A percentile compares a stretch with the other conserved stretches of the same genome.
Conservation (phyloP, 35 echinoderm and acorn worm species). For the Apostichopus parvimensis region DNA sequence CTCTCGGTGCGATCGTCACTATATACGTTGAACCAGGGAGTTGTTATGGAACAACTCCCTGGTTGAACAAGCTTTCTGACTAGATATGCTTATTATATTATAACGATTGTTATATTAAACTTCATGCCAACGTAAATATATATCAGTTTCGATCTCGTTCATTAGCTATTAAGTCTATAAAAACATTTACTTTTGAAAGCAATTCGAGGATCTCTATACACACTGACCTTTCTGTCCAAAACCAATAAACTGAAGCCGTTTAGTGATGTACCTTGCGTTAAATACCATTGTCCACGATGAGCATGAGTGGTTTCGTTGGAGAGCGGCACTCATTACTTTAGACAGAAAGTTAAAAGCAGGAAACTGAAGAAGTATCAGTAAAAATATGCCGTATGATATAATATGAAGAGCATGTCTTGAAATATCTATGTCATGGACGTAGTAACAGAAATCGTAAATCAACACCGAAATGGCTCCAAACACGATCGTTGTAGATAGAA, state of each 20-base stretch:
- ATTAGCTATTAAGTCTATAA: no score
- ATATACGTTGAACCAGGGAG: no score
- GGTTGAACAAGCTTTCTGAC: no score
- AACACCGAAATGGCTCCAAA: background rate
- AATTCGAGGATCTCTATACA: background rate
- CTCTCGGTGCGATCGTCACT: no score
- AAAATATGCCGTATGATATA: background rate
- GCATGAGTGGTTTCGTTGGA: no score
- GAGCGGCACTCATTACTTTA: background rate
- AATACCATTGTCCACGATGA: background rate
- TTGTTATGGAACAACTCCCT: no score
- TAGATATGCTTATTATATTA: background rate
- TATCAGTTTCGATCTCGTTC: no score
- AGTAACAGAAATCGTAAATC: slow-evolving; percentile 6
- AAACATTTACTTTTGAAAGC: no score
- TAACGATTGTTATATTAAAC: no score
- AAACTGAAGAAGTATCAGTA: background rate
- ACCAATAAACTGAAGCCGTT: slow-evolving; percentile 23
- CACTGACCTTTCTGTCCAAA: slow-evolving; percentile 8
- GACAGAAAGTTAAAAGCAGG: slow-evolving; percentile 12
- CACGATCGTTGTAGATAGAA: background rate
- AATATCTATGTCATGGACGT: background rate
- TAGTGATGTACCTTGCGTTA: slow-evolving; percentile 10
- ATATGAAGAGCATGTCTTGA: background rate
- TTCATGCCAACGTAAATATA: no score